Conservation (phyloP, 2,113 vertebrate genomes). For the Pelusios castaneus region DNA sequence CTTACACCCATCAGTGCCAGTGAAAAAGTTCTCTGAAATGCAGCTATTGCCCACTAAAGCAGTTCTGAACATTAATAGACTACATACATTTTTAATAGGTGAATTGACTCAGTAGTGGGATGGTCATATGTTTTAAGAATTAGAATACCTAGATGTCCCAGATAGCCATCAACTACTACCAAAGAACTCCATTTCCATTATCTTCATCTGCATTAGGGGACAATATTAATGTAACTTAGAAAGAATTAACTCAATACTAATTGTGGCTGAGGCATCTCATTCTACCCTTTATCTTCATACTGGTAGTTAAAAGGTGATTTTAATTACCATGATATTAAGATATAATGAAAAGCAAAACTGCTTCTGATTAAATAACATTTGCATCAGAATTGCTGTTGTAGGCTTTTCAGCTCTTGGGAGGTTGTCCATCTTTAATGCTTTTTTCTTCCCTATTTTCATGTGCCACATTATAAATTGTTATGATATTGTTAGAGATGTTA, state of each 20-base stretch:
- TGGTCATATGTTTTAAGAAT: not conserved
- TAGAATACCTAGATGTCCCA: constrained; percentile 22
- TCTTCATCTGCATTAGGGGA: constrained; percentile 43
- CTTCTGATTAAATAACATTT: constrained; percentile 78
- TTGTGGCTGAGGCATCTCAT: constrained; percentile 64
- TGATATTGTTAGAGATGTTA: constrained; percentile 4
- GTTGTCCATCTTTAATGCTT: not conserved
- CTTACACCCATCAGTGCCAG: not conserved
- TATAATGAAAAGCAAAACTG: constrained; percentile 73
- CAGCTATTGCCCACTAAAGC: not conserved
- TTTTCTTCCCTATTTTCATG: not conserved
- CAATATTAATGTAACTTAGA: constrained; percentile 51
- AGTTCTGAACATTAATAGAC: constrained; percentile 1
- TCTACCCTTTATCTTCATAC: constrained; percentile 44
- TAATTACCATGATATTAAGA: constrained; percentile 75
- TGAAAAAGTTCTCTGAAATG: not conserved
- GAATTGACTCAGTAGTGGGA: not conserved
- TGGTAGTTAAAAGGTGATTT: constrained; percentile 71
- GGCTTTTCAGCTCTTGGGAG: constrained; percentile 49
- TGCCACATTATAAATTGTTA: not conserved
- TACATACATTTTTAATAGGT: not conserved
- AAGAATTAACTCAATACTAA: constrained; percentile 74
- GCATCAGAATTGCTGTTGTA: constrained; percentile 51
- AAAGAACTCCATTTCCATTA: constrained; percentile 43
- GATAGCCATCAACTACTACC: constrained; percentile 35